A percentile compares a stretch with the other conserved stretches of the same genome.
These are phyloP conservation scores for Cephus pulcher DNA, from an alignment of 2,888 invertebrate genomes.

Conservation along the genomic window DNA sequence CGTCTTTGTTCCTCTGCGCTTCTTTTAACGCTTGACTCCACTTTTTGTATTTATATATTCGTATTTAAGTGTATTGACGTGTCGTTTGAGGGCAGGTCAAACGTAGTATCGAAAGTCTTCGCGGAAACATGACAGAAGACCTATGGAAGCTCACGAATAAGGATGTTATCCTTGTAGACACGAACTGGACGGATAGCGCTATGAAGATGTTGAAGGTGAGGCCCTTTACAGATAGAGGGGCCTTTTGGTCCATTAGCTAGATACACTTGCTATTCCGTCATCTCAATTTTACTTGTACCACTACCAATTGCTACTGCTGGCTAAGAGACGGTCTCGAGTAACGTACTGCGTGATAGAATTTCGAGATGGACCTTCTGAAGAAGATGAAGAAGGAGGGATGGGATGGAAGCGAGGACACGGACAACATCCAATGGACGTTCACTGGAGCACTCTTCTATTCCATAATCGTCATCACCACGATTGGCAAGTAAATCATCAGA, in stretches of 20 bases:
- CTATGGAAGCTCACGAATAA: conserved; percentile 81
- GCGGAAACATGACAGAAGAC: conserved; percentile 81
- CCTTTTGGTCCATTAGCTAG: background rate
- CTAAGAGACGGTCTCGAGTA: background rate
- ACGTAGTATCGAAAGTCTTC: conserved; percentile 77
- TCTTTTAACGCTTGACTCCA: background rate
- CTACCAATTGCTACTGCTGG: background rate
- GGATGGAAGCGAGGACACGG: conserved; percentile 81
- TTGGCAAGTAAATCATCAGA: conserved; percentile 74
- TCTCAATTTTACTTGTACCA: background rate
- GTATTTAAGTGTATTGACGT: background rate
- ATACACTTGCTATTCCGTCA: background rate
- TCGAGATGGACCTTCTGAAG: conserved; percentile 79
- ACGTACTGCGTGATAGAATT: conserved; percentile 58
- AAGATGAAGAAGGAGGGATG: conserved; percentile 91
- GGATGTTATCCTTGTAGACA: conserved; percentile 75
- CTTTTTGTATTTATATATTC: background rate
- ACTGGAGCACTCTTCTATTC: conserved; percentile 93
- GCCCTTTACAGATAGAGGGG: background rate
- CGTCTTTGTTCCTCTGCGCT: background rate
- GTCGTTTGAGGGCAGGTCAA: conserved; percentile 73
- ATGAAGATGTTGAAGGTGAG: conserved; percentile 67
- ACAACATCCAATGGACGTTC: conserved; percentile 82
- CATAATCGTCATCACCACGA: conserved; percentile 95
- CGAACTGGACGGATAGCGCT: conserved; percentile 85